Conservation (phyloP, 2,113 vertebrate genomes). For the Telmatochromis bifrenatus region DNA sequence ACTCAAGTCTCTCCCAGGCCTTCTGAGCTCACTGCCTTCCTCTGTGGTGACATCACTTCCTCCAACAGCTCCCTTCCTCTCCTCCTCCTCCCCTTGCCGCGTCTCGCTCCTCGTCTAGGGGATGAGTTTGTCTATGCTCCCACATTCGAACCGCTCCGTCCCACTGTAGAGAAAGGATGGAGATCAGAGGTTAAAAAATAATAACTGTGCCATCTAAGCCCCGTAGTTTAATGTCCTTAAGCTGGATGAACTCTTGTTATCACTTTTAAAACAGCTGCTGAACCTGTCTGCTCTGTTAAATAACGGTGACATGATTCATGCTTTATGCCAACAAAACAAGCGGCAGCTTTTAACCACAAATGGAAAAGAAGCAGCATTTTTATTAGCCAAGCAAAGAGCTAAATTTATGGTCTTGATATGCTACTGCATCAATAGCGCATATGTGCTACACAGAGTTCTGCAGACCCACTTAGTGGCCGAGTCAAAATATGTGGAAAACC, state of each 20-base stretch:
- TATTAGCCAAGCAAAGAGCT: background rate
- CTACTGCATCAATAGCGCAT: fast-evolving
- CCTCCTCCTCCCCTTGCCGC: background rate
- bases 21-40: background rate
- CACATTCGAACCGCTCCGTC: constrained; percentile 83
- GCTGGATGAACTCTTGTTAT: background rate
- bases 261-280: background rate
- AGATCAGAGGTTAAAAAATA: background rate
- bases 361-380: background rate
- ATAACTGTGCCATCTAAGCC: background rate
- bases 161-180: constrained; percentile 70
- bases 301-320: background rate
- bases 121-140: constrained; percentile 82
- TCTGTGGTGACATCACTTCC: background rate
- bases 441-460: background rate
- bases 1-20: background rate
- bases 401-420: background rate
- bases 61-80: background rate
- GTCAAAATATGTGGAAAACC: background rate
- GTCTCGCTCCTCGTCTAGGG: constrained; percentile 69
- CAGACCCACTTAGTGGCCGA: background rate
- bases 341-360: background rate
- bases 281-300: background rate
- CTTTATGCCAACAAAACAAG: background rate
- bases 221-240: background rate